phyloP scores from a whole-genome alignment of 2,888 invertebrate genomes.

The Boloria euphrosyne region DNA sequence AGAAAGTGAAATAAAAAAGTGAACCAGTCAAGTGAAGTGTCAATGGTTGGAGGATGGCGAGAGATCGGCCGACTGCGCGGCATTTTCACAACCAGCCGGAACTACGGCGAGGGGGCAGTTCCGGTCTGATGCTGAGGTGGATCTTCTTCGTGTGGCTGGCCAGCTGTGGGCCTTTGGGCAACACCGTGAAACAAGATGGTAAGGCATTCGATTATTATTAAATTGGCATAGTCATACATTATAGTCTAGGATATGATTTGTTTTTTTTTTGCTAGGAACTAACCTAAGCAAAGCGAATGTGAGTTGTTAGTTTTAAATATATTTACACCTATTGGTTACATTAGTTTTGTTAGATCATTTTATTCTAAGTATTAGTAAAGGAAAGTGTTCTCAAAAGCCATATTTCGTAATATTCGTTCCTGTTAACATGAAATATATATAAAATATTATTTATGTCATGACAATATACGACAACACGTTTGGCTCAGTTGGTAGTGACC shows the following conservation, averaged over 20 bases:
- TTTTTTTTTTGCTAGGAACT: no score
- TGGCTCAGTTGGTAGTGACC: no score
- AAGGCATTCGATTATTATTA: constrained; percentile 44
- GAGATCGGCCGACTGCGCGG: constrained; percentile 65
- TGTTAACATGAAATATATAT: background rate
- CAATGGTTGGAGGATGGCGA: constrained; percentile 57
- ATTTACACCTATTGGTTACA: no score
- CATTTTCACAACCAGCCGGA: constrained; percentile 79
- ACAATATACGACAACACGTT: no score
- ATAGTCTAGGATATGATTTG: no score
- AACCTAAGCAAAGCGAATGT: no score
- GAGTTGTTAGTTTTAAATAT: no score
- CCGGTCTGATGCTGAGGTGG: constrained; percentile 72
- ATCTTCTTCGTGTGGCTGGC: constrained; percentile 73
- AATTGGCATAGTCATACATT: no score
- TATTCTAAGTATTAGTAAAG: background rate
- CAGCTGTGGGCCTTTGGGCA: constrained; percentile 70
- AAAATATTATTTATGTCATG: no score
- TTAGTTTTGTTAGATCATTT: no score
- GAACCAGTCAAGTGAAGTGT: constrained; percentile 35
- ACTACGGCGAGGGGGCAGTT: constrained; percentile 62
- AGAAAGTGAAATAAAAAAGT: constrained; percentile 28
- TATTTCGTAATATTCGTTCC: background rate
- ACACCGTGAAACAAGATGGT: constrained; percentile 78
- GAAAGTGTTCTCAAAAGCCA: background rate